Conservation (phyloP, 1,140 invertebrate species). For the Danaus melanippus region DNA sequence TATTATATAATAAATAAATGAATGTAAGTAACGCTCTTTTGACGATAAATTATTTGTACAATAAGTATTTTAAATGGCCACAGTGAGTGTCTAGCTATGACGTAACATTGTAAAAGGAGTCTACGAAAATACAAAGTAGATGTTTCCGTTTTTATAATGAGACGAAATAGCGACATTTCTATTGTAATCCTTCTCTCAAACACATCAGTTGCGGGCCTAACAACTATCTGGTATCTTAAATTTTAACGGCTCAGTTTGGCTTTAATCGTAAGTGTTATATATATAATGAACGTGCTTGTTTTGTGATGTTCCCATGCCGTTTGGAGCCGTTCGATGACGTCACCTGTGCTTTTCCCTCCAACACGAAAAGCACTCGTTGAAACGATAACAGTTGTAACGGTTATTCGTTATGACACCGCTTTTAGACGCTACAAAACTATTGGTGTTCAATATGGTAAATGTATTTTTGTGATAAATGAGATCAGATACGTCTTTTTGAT, state of each 20-base stretch:
- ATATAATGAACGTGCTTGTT: conserved; percentile 12
- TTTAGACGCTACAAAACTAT: conserved; percentile 31
- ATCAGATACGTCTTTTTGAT: conserved; percentile 49
- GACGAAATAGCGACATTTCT: conserved; percentile 2
- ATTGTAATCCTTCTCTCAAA: conserved; percentile 1
- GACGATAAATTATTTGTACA: conserved; percentile 47
- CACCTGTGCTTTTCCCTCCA: conserved; percentile 28
- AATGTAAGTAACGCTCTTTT: conserved; percentile 47
- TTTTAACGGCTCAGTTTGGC: conserved; percentile 12
- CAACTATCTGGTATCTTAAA: neutral
- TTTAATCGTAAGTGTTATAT: conserved; percentile 14
- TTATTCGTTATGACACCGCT: conserved; percentile 12
- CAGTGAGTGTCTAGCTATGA: neutral
- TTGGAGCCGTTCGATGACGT: conserved; percentile 11
- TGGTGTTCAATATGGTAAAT: conserved; percentile 29
- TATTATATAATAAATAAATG: conserved; percentile 42
- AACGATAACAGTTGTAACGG: conserved; percentile 15
- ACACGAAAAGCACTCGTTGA: conserved; percentile 24
- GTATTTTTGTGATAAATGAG: conserved; percentile 33
- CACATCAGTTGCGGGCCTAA: conserved; percentile 7
- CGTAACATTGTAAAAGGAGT: too few species aligned
- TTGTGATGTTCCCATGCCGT: conserved; percentile 12
- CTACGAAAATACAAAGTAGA: too few species aligned
- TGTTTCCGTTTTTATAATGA: too few species aligned
- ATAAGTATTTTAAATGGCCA: conserved; percentile 36